phyloP scores from a whole-genome alignment of 2,888 invertebrate species.

The Callyntrura sp. region DNA sequence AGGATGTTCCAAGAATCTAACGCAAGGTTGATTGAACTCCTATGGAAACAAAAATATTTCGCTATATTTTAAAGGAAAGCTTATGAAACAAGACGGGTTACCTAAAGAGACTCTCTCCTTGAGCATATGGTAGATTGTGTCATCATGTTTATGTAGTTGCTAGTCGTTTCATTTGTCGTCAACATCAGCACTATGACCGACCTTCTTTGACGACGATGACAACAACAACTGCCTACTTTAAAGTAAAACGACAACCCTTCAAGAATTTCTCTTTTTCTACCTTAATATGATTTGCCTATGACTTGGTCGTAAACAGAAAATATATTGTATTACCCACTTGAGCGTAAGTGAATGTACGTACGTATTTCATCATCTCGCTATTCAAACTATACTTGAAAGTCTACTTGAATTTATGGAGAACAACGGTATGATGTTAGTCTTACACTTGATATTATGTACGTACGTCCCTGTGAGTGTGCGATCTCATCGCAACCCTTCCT shows the following conservation, averaged over 20 bases:
- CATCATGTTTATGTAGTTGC: slow-evolving; percentile 9
- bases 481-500: neutral
- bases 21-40: too few relatives aligned
- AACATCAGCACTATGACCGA: neutral
- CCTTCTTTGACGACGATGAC: neutral
- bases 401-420: neutral
- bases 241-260: neutral
- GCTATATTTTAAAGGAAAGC: too few relatives aligned
- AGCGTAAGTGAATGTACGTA: neutral
- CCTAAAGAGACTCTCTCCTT: too few relatives aligned
- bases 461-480: neutral
- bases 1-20: too few relatives aligned
- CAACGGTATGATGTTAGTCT: neutral
- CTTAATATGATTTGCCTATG: slow-evolving; percentile 40
- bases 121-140: neutral
- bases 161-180: slow-evolving; percentile 49
- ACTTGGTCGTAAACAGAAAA: neutral
- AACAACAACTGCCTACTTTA: slow-evolving; percentile 3
- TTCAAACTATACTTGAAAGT: slow-evolving; percentile 1
- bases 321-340: neutral
- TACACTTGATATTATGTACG: too few relatives aligned
- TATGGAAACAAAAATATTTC: too few relatives aligned
- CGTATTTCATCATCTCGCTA: neutral
- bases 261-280: slow-evolving; percentile 2
- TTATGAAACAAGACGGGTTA: too few relatives aligned